phyloP scores from a whole-genome alignment of 2,797 vertebrate species.

The Macropus fuliginosus region DNA sequence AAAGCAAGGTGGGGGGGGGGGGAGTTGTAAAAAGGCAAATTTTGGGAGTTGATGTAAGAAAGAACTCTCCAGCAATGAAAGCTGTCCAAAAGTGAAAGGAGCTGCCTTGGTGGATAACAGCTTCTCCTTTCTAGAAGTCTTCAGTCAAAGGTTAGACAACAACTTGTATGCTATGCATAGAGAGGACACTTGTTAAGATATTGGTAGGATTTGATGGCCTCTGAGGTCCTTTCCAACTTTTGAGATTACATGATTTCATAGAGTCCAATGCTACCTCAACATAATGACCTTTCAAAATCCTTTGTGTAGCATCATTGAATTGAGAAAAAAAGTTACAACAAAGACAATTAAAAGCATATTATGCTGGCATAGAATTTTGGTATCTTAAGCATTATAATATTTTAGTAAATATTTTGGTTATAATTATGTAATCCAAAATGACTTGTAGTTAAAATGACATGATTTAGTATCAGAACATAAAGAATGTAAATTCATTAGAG shows the following conservation, averaged over 20 bases:
- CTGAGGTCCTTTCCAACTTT: neutral
- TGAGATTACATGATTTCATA: neutral
- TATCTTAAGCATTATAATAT: conserved; percentile 26
- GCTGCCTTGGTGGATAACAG: neutral
- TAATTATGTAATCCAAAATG: conserved; percentile 35
- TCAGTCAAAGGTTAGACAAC: neutral
- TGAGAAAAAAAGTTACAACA: neutral
- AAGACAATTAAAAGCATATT: neutral
- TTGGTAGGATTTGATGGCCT: neutral
- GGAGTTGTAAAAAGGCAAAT: neutral
- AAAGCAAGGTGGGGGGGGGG: neutral
- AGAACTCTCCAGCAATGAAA: neutral
- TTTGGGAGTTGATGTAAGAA: neutral
- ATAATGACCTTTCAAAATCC: neutral
- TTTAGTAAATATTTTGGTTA: conserved; percentile 33
- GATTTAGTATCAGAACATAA: conserved; percentile 35
- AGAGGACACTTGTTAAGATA: neutral
- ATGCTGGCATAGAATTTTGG: neutral
- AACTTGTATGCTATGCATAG: neutral
- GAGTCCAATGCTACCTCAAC: neutral
- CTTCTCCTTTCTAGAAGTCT: neutral
- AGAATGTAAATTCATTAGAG: conserved; percentile 44
- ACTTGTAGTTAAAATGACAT: conserved; percentile 2
- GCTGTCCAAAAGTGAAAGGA: neutral
- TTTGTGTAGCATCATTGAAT: neutral